phyloP scores from a whole-genome alignment of 2,888 invertebrate species.

The Nemotelus pantherinus region DNA sequence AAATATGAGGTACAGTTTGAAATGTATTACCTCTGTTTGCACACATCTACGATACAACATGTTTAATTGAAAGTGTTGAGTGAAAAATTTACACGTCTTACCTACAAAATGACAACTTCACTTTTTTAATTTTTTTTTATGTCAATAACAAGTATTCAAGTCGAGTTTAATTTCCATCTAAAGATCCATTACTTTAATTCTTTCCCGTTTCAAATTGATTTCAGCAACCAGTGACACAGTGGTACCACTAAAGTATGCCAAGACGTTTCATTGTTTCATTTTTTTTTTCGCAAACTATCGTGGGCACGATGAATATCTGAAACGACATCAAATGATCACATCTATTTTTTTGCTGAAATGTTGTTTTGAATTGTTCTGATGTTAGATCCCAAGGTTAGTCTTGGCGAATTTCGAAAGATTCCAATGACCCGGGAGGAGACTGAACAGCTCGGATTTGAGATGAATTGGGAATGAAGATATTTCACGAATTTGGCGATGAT shows the following conservation, averaged over 20 bases:
- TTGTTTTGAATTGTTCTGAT: conserved; percentile 29
- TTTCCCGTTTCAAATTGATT: too few relatives aligned
- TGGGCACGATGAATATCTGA: conserved; percentile 36
- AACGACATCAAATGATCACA: conserved; percentile 27
- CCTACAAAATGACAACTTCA: too few relatives aligned
- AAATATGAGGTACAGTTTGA: too few relatives aligned
- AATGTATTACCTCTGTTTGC: too few relatives aligned
- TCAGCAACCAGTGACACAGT: neutral
- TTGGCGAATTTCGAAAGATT: conserved; percentile 36
- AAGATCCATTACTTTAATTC: too few relatives aligned
- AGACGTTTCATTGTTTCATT: neutral
- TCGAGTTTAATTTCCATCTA: too few relatives aligned
- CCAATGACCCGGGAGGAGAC: conserved; percentile 32
- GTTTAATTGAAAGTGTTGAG: too few relatives aligned
- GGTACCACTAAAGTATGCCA: conserved; percentile 15
- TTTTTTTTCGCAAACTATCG: conserved; percentile 2
- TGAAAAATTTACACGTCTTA: too few relatives aligned
- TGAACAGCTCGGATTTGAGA: neutral
- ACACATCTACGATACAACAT: too few relatives aligned
- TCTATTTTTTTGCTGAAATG: conserved; percentile 28
- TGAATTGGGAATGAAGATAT: neutral
- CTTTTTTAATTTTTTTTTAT: too few relatives aligned
- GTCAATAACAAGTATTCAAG: too few relatives aligned
- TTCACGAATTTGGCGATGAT: neutral
- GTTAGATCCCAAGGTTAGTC: conserved; percentile 35